phyloP scores from a whole-genome alignment of 2,888 invertebrate species.

The Apotomis betuletana region DNA sequence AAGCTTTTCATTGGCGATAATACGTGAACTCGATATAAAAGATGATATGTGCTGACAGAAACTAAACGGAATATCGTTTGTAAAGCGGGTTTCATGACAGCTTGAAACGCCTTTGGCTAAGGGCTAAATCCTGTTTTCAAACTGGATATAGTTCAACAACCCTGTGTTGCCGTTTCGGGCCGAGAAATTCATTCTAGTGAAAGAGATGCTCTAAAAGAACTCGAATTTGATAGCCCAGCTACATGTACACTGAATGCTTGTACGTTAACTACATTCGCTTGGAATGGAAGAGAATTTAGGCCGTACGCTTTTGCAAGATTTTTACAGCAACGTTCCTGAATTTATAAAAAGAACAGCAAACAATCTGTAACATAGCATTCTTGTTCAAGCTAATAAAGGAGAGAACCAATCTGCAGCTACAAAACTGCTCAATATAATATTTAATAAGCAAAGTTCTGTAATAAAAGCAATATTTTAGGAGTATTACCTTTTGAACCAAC shows the following conservation, averaged over 20 bases:
- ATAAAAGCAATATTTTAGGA: neutral
- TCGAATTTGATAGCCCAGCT: conserved; percentile 1
- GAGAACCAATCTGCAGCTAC: neutral
- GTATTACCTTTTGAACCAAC: conserved; percentile 70
- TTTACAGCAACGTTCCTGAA: neutral
- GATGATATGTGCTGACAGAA: neutral
- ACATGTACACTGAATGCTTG: neutral
- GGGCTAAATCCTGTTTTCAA: neutral
- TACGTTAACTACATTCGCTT: neutral
- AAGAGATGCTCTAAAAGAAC: conserved; percentile 8
- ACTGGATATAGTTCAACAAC: neutral
- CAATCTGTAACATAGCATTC: neutral
- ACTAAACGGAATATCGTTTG: neutral
- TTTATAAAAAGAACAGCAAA: neutral
- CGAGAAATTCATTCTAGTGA: conserved; percentile 7
- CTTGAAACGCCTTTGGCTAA: neutral
- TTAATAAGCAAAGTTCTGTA: neutral
- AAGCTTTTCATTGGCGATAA: neutral
- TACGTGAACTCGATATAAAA: neutral
- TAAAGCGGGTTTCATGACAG: conserved; percentile 1
- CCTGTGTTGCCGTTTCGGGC: neutral
- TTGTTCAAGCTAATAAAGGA: neutral
- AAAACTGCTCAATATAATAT: neutral
- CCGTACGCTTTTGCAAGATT: neutral
- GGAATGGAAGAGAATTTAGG: neutral